Conservation (phyloP, 2,888 invertebrate genomes). For the Nephrotoma guestfalica region DNA sequence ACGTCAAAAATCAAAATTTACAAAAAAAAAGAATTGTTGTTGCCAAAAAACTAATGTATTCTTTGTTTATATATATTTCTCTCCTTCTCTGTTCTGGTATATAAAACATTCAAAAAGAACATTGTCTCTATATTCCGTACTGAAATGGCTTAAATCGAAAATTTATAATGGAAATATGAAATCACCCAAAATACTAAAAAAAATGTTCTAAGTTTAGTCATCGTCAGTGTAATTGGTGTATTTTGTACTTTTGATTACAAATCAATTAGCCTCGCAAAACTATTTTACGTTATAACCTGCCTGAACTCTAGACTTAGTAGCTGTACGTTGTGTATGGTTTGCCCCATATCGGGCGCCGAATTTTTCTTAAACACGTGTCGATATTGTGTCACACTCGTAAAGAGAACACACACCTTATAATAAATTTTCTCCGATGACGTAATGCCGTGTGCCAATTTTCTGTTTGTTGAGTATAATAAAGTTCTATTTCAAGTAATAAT, state of each 20-base stretch:
- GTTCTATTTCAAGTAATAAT: background rate
- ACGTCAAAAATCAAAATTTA: background rate
- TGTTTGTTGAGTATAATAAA: background rate
- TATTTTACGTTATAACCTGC: background rate
- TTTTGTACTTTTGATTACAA: background rate
- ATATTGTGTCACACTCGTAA: background rate
- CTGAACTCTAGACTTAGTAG: background rate
- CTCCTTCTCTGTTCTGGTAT: background rate
- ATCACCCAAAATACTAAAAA: background rate
- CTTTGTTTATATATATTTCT: background rate
- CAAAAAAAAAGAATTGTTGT: background rate
- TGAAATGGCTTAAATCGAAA: background rate
- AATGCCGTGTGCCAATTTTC: background rate
- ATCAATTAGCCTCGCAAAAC: background rate
- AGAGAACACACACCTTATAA: background rate
- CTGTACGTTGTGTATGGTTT: background rate
- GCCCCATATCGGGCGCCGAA: background rate
- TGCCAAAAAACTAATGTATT: background rate
- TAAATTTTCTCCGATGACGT: background rate
- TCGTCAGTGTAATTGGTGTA: background rate
- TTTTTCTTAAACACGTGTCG: background rate
- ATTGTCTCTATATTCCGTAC: background rate
- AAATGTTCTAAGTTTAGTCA: background rate
- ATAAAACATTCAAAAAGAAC: background rate
- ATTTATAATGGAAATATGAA: background rate